These are phyloP conservation scores for Cydia strobilella DNA, from an alignment of 1,140 invertebrate species.

Conservation along the genomic window DNA sequence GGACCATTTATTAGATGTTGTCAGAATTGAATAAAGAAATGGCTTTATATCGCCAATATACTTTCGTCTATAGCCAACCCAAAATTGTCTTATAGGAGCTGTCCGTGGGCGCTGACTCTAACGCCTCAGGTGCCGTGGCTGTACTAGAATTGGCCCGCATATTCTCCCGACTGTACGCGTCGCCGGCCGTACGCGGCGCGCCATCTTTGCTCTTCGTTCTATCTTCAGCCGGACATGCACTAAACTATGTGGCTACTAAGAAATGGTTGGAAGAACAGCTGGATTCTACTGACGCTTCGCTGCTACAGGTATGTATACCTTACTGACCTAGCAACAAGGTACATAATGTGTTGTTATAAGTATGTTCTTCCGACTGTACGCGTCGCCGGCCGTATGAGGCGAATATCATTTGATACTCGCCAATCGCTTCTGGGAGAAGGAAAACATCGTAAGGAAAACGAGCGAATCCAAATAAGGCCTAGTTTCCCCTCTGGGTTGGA, in stretches of 20 bases:
- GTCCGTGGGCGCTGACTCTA: slow-evolving; percentile 92
- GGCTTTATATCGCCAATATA: too few species aligned
- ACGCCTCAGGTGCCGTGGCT: slow-evolving; percentile 95
- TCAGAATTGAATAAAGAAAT: too few species aligned
- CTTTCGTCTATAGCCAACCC: too few species aligned
- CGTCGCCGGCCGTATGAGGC: slow-evolving; percentile 88
- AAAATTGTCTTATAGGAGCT: too few species aligned
- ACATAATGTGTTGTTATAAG: background rate
- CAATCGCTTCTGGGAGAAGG: too few species aligned
- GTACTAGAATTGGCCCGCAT: slow-evolving; percentile 93
- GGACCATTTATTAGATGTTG: too few species aligned
- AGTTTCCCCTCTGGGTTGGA: too few species aligned
- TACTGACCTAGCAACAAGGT: background rate
- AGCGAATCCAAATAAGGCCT: too few species aligned
- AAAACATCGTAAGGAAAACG: too few species aligned
- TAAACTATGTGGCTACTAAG: slow-evolving; percentile 97
- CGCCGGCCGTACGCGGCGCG: slow-evolving; percentile 88
- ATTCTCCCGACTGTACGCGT: slow-evolving; percentile 95
- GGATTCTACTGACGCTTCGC: slow-evolving; percentile 86
- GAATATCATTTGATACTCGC: too few species aligned
- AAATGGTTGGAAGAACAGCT: slow-evolving; percentile 97
- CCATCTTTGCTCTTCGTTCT: slow-evolving; percentile 95
- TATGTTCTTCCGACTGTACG: slow-evolving; percentile 89
- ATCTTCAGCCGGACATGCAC: slow-evolving; percentile 92
- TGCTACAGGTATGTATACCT: slow-evolving; percentile 84